Conservation (phyloP, 2,797 vertebrate genomes). For the Danionella dracula region DNA sequence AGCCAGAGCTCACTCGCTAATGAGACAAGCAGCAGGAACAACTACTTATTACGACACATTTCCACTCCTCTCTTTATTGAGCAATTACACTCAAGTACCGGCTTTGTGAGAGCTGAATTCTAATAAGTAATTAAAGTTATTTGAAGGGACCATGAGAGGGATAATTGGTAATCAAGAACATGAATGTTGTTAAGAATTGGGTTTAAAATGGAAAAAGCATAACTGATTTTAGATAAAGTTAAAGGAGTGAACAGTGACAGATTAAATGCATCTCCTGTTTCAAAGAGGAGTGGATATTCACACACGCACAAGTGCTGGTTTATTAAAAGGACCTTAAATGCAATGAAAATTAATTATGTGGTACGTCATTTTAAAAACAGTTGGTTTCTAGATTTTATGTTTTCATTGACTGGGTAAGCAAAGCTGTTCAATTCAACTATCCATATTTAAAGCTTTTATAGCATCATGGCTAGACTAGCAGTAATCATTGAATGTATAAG, state of each 20-base stretch:
- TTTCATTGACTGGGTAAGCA: no score
- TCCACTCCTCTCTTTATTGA: conserved; percentile 86
- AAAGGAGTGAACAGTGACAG: conserved; percentile 44
- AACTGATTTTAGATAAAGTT: conserved; percentile 35
- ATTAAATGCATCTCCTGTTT: conserved; percentile 57
- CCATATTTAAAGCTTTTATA: no score
- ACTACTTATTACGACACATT: conserved; percentile 89
- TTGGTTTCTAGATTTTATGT: no score
- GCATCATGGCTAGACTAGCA: no score
- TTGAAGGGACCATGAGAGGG: conserved; percentile 81
- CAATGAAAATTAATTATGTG: no score
- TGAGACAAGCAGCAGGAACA: conserved; percentile 84
- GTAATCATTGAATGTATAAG: no score
- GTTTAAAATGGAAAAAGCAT: conserved; percentile 61
- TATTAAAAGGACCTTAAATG: no score
- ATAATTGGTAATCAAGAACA: conserved; percentile 84
- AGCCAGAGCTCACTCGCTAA: conserved; percentile 63
- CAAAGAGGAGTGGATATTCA: conserved; percentile 41
- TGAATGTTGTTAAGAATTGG: conserved; percentile 77
- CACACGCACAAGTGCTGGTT: no score
- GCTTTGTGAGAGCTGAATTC: conserved; percentile 87
- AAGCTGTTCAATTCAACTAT: no score
- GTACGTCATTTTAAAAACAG: no score
- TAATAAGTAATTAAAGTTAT: conserved; percentile 93
- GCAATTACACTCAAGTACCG: conserved; percentile 91